These are phyloP conservation scores for Castor canadensis DNA, from an alignment of 2,113 vertebrate species.

Conservation along the genomic window DNA sequence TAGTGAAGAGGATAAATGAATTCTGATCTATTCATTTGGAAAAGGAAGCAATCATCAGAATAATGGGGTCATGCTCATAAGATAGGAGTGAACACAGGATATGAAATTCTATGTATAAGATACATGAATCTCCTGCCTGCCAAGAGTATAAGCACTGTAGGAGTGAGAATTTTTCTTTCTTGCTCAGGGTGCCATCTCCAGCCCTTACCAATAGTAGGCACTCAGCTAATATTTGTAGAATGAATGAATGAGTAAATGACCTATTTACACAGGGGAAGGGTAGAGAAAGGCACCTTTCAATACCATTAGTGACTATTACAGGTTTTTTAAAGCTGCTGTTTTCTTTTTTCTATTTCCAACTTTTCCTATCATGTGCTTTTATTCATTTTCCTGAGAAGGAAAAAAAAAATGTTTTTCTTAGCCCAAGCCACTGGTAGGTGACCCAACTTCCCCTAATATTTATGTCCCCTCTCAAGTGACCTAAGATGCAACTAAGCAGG, in stretches of 20 bases:
- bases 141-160: background rate
- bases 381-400: slow-evolving; percentile 9
- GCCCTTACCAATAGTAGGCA: background rate
- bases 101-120: background rate
- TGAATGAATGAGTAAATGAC: background rate
- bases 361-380: slow-evolving; percentile 40
- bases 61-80: background rate
- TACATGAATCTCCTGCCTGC: background rate
- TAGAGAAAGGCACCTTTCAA: background rate
- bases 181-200: background rate
- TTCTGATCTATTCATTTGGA: background rate
- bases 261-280: background rate
- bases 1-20: background rate
- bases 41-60: background rate
- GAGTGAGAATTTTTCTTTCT: background rate
- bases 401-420: background rate
- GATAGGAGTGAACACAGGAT: background rate
- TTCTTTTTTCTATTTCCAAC: background rate
- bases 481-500: background rate
- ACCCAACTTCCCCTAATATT: slow-evolving; percentile 27
- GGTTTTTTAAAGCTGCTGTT: background rate
- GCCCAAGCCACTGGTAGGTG: background rate
- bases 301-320: background rate
- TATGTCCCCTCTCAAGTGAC: background rate
- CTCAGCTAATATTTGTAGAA: background rate